A percentile compares a stretch with the other conserved stretches of the same genome.
phyloP scores from a whole-genome alignment of 2,113 vertebrate species.

The Limanda limanda region DNA sequence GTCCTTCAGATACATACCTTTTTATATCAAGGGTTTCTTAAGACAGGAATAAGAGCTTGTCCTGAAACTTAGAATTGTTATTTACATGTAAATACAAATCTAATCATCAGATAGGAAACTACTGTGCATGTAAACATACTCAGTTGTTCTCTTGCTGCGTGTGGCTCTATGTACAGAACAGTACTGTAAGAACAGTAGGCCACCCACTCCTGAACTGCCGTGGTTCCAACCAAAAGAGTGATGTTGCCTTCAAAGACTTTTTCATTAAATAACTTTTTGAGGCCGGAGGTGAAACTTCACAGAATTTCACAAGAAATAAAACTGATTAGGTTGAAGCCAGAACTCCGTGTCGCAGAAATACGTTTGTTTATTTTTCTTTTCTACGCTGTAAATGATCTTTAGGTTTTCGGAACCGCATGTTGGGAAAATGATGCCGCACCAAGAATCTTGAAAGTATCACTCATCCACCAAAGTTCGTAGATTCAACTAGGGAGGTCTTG shows the following conservation, averaged over 20 bases:
- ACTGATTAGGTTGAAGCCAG: not conserved
- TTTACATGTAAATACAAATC: no score
- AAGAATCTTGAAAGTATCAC: no score
- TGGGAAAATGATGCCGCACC: no score
- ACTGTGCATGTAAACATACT: not conserved
- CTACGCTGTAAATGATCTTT: not conserved
- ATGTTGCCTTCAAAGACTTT: not conserved
- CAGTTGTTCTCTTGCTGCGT: not conserved
- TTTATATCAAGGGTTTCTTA: no score
- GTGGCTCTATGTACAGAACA: not conserved
- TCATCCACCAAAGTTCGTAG: no score
- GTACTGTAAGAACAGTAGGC: not conserved
- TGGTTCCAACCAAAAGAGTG: not conserved
- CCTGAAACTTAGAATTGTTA: no score
- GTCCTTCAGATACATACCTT: no score
- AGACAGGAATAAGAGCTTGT: no score
- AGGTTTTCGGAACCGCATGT: not conserved
- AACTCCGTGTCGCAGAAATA: not conserved
- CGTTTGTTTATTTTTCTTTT: not conserved
- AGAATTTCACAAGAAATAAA: not conserved
- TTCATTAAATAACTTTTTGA: not conserved
- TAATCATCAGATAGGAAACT: no score
- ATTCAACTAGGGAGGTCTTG: no score
- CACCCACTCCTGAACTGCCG: not conserved
- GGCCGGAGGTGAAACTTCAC: not conserved